phyloP scores from a whole-genome alignment of 2,113 vertebrate genomes.

The Malurus elegans region DNA sequence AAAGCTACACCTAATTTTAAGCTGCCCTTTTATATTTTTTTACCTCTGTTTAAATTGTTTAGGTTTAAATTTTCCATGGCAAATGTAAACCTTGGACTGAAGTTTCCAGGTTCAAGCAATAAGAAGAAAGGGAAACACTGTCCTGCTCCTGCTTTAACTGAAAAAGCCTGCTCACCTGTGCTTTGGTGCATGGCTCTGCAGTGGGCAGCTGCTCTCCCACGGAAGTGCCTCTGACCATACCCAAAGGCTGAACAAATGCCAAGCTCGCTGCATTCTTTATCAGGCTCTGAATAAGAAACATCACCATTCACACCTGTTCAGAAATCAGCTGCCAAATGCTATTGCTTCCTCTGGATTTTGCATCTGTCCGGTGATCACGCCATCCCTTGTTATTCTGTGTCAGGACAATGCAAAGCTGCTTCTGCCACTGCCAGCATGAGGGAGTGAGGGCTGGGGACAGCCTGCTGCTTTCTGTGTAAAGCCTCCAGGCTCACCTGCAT shows the following conservation, averaged over 20 bases:
- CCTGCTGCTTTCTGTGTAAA: background rate
- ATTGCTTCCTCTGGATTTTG: background rate
- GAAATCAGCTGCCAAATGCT: background rate
- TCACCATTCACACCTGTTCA: background rate
- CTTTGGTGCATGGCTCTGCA: background rate
- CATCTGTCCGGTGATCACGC: background rate
- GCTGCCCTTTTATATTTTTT: background rate
- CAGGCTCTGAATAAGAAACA: background rate
- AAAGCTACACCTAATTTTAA: background rate
- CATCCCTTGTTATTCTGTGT: background rate
- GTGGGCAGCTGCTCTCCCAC: background rate
- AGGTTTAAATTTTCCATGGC: background rate
- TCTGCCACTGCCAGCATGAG: background rate
- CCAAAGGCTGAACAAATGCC: background rate
- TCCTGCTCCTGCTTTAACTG: background rate
- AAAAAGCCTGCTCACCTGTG: background rate
- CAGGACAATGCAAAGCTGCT: background rate
- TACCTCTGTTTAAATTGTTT: background rate
- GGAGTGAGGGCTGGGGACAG: background rate
- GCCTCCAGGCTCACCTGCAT: background rate
- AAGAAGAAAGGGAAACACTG: background rate
- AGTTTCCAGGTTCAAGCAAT: background rate
- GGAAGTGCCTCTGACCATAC: background rate
- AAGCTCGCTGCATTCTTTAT: background rate
- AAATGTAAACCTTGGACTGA: background rate